Evolutionary conservation across 2,888 invertebrate species (phyloP), one percentile per base, ranked within the genome.

Genomic region (Galerucella nymphaeae): DNA sequence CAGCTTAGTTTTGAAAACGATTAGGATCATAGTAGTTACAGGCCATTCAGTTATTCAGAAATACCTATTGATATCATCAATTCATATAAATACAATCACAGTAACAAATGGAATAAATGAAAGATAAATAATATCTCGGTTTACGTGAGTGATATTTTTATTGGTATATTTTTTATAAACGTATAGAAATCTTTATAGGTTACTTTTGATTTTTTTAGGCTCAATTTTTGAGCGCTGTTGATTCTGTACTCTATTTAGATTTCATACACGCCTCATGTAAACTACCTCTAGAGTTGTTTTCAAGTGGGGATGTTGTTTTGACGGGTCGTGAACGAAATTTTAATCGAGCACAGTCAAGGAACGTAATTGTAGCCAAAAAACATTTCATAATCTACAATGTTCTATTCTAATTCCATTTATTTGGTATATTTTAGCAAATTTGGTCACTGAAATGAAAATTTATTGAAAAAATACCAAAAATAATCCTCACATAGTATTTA

Each of bases 61-160:
- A 73, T 59, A 65, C 55, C 53, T 38, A 38, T 76, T 81, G 81
- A 80, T 77, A 80, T 80, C 82, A 82, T 80, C 78, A 80, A 79
- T 82, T 84, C 81, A 83, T 84, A 84, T 83, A 85, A 85, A 84
- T 85, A 85, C 84, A 85, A 85, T 85, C 85, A 85, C 85, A 85
- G 85, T 83, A 85, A 84, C 80, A 82, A 84, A 85, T 81, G 84
- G 84, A 83, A 85, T 85, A 76, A 77, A 78, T 76, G 78, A 79
- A 76, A 75, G 75, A 73, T 77, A 41, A 75, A 74, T 53, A 58
- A 58, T n/a, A n/a, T 78, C 41, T 70, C 53, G 65, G 57, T 72
- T 66, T 72, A 57, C 50, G 48, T 70, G n/a, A 66, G 65, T 66
- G 14, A 16, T 53, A 66, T 55, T 58, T 38, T 66, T 61, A 38